Conservation (phyloP, 2,797 vertebrate species). For the Pantherophis vulpinus region DNA sequence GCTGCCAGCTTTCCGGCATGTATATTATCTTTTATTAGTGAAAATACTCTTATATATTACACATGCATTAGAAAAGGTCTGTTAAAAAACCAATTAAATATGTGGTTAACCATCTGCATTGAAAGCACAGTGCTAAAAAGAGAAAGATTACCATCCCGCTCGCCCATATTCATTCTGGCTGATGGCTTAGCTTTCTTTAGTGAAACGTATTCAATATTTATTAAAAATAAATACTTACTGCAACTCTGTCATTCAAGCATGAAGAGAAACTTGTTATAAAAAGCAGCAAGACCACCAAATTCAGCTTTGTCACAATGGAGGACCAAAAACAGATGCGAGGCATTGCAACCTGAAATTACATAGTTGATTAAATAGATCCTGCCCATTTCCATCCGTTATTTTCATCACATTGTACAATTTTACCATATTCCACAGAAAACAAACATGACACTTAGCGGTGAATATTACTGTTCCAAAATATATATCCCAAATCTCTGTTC, state of each 20-base stretch:
- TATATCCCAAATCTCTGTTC: background rate
- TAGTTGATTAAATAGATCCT: background rate
- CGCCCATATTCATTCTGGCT: background rate
- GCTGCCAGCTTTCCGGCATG: background rate
- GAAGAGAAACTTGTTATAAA: conserved; percentile 51
- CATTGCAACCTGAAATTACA: conserved; percentile 57
- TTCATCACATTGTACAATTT: accelerated
- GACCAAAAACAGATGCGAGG: background rate
- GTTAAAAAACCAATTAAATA: conserved; percentile 53
- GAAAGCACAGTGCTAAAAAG: conserved; percentile 47
- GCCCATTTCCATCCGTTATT: background rate
- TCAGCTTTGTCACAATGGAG: conserved; percentile 28
- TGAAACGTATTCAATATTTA: accelerated
- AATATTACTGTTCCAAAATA: background rate
- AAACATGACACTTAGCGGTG: background rate
- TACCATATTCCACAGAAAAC: background rate
- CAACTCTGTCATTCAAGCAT: conserved; percentile 55
- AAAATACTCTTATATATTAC: conserved; percentile 22
- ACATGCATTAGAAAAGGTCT: conserved; percentile 48
- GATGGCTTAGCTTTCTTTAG: background rate
- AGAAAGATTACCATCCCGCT: background rate
- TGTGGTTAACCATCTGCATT: conserved; percentile 57
- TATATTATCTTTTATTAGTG: conserved; percentile 49
- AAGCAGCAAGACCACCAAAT: conserved; percentile 58
- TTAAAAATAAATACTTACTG: conserved; percentile 56